Conservation (phyloP, 2,113 vertebrate genomes). For the Coreoperca whiteheadi region DNA sequence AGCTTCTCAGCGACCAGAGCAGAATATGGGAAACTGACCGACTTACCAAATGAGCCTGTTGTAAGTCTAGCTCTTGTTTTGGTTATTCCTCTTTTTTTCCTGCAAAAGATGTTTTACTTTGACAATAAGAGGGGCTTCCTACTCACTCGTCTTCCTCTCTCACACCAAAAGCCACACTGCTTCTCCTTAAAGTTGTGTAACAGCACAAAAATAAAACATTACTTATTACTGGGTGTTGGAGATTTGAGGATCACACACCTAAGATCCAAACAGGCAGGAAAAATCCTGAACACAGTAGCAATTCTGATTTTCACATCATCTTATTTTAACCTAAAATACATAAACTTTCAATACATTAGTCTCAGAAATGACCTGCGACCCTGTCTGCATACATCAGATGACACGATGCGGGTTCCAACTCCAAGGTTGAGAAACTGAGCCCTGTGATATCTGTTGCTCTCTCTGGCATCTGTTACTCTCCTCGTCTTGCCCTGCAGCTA, state of each 20-base stretch:
- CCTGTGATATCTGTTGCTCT: conserved; percentile 21
- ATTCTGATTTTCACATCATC: not conserved
- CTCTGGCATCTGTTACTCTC: conserved; percentile 24
- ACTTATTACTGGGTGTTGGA: not conserved
- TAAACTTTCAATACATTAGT: not conserved
- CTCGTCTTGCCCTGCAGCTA: not conserved
- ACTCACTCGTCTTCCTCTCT: not conserved
- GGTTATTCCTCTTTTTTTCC: not conserved
- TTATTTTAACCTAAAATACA: not conserved
- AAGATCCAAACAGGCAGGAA: not conserved
- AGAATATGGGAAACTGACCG: not conserved
- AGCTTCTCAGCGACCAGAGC: conserved; percentile 13
- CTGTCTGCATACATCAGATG: not conserved
- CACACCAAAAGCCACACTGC: not conserved
- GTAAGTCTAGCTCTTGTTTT: not conserved
- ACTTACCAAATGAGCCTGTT: not conserved
- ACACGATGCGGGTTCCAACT: not conserved
- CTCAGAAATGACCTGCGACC: not conserved
- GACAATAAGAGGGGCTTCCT: not conserved
- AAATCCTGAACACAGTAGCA: not conserved
- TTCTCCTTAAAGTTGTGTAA: not conserved
- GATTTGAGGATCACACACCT: not conserved
- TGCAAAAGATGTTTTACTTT: not conserved
- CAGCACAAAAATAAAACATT: not conserved
- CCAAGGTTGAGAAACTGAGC: not conserved